Evolutionary conservation across 1,140 invertebrate species (phyloP), one percentile per base, ranked within the genome.

Genomic region (Aethina tumida): DNA sequence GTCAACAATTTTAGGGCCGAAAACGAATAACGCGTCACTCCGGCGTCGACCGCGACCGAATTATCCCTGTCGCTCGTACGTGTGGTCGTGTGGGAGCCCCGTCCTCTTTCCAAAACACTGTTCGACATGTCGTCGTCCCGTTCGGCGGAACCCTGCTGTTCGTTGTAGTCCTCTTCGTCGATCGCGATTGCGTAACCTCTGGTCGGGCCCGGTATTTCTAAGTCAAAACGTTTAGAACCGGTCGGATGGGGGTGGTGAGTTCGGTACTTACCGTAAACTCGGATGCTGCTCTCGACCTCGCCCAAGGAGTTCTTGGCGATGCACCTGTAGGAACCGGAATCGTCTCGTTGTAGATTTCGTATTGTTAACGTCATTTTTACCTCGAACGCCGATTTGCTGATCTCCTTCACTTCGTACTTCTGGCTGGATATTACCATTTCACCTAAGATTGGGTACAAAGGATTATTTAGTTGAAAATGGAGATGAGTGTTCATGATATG

Each of bases 241-340:
- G 18, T 17, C 22, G 32, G 17, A 34, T 14, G 13, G 14, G 20
- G 21, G 13, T 13, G 18, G n/a, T 10, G 14, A 24, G 28, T 17
- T 36, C 25, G 28, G 39, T 18, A 59, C 75, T 79, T 66, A 94
- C 91, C 87, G 62, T 93, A 92, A 19, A 97, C 65, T 43, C 85
- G 71, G 59, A 96, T 92, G 41, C 75, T 79, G 60, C 86, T 87
- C 53, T 90, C 84, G 15, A 89, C 87, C 58, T 84, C 85, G 2
- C 90, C 91, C 2, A 94, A 68, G 2, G 84, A 84, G 67, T 95
- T 97, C 53, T 91, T 90, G 3, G 89, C 87, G 22, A 91, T 80
- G 56, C 92, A 97, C 29, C 73, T 71, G 66, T 93, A 94, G 0
- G 77, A 77, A 12, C 90, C 90, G 21, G 84, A 76, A 61, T 97